Evolutionary conservation across 2,888 invertebrate genomes (phyloP).

Genomic region (Pelosia muscerda): DNA sequence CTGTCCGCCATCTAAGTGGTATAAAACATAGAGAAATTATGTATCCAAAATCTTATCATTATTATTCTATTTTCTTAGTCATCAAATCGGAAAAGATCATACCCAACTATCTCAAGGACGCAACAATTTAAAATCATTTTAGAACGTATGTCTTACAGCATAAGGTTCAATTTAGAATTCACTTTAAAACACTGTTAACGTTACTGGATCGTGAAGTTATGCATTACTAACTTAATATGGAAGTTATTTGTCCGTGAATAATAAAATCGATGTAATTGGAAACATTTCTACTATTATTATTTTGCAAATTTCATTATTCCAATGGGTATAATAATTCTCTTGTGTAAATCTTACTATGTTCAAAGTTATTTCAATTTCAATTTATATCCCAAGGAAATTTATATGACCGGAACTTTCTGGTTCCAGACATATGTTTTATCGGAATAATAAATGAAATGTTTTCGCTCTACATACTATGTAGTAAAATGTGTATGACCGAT

Average conservation of each 20-base stretch:
- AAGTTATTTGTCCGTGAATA: neutral
- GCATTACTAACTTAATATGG: neutral
- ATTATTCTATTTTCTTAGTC: constrained; percentile 46
- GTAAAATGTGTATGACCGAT: neutral
- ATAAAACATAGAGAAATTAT: constrained; percentile 30
- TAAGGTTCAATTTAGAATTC: neutral
- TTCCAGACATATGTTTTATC: constrained; percentile 10
- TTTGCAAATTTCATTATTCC: constrained; percentile 29
- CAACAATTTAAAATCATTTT: neutral
- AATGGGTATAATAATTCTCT: constrained; percentile 19
- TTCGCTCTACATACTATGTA: neutral
- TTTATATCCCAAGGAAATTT: constrained; percentile 35
- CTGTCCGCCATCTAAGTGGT: too few species aligned
- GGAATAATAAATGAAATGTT: constrained; percentile 9
- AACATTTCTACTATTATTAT: constrained; percentile 24
- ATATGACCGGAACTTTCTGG: constrained; percentile 33
- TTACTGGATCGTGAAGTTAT: neutral
- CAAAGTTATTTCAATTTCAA: constrained; percentile 41
- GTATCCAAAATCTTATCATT: constrained; percentile 34
- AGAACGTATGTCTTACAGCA: neutral
- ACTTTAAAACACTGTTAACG: neutral
- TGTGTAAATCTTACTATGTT: constrained; percentile 23
- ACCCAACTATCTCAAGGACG: constrained; percentile 14
- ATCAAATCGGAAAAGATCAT: constrained; percentile 55
- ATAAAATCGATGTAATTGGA: neutral